Evolutionary conservation across 2,797 vertebrate genomes (phyloP).

Genomic region (Chaetophractus vellerosus): DNA sequence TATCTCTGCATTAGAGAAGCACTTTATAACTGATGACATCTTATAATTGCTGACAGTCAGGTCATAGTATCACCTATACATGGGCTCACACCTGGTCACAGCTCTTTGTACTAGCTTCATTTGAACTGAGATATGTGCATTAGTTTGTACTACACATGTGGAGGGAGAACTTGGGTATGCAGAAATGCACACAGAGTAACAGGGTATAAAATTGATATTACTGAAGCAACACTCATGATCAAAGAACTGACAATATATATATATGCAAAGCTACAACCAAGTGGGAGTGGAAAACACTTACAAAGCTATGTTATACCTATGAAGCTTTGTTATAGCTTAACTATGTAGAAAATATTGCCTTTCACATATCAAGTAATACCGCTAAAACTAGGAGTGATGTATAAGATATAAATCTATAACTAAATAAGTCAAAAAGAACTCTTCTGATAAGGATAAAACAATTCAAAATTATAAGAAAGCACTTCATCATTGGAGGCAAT

Average conservation of each 20-base stretch:
- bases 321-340: not conserved
- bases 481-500: not conserved
- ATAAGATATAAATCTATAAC: slow-evolving; percentile 25
- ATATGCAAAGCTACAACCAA: slow-evolving; percentile 13
- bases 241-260: not conserved
- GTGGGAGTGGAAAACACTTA: slow-evolving; percentile 28
- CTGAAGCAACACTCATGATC: slow-evolving; percentile 6
- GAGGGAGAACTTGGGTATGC: not conserved
- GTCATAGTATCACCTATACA: not conserved
- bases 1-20: not conserved
- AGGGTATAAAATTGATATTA: not conserved
- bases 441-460: slow-evolving; percentile 52
- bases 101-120: not conserved
- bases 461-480: not conserved
- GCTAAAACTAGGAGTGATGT: not conserved
- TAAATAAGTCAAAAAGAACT: not conserved
- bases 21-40: not conserved
- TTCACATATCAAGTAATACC: not conserved
- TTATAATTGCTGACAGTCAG: not conserved
- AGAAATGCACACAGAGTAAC: not conserved
- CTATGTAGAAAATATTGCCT: not conserved
- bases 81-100: too few relatives aligned
- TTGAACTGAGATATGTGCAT: not conserved
- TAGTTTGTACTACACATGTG: not conserved
- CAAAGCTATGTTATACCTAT: not conserved